Percentiles rank a stretch among this genome's conserved stretches.
phyloP scores from a whole-genome alignment of 2,113 vertebrate genomes.

The Neomonachus schauinslandi region DNA sequence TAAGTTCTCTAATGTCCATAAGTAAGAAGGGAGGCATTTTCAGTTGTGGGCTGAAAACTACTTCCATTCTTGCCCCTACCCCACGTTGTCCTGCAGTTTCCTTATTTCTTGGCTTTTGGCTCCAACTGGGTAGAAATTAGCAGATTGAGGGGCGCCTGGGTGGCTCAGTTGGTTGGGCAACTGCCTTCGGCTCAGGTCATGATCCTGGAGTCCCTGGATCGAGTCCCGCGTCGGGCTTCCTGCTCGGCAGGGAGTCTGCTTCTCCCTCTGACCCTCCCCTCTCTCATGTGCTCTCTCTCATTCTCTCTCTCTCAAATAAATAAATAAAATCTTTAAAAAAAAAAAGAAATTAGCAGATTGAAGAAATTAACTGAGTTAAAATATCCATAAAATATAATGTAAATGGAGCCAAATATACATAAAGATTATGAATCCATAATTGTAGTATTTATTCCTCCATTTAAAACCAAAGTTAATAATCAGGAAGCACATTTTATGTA shows the following conservation, averaged over 20 bases:
- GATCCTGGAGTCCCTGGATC: too few relatives aligned
- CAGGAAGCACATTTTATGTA: background rate
- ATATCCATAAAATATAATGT: background rate
- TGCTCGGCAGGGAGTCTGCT: too few relatives aligned
- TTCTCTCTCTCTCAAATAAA: too few relatives aligned
- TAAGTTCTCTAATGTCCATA: background rate
- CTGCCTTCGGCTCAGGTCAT: too few relatives aligned
- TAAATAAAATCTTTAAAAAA: too few relatives aligned
- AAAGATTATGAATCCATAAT: background rate
- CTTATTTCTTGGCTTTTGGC: background rate
- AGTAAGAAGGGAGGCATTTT: background rate
- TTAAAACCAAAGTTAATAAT: slow-evolving; percentile 1
- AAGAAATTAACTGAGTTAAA: background rate
- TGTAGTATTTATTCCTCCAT: background rate
- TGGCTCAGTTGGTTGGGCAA: too few relatives aligned
- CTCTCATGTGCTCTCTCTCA: too few relatives aligned
- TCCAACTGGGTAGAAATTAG: background rate
- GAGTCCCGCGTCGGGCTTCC: too few relatives aligned
- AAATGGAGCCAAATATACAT: background rate
- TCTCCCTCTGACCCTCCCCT: too few relatives aligned
- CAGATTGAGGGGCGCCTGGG: too few relatives aligned
- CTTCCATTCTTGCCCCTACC: too few relatives aligned
- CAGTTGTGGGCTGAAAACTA: background rate
- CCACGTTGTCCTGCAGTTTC: background rate
- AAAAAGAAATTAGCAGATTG: background rate